phyloP scores from a whole-genome alignment of 1,140 invertebrate species.

The Drosophila sp. region DNA sequence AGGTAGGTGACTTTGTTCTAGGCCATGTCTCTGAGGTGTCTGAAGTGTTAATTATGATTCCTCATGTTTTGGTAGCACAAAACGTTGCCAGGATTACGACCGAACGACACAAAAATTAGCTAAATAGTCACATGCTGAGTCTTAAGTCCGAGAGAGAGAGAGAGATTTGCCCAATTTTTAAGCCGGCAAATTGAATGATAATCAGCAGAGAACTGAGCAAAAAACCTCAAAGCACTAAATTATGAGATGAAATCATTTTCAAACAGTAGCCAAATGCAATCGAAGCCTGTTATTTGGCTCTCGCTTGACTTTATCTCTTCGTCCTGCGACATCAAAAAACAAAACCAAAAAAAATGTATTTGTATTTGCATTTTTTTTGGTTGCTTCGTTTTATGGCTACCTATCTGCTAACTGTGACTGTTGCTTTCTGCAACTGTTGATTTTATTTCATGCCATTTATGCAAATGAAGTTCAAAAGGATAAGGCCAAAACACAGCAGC shows the following conservation, averaged over 20 bases:
- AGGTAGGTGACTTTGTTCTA: neutral
- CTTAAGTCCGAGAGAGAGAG: conserved; percentile 10
- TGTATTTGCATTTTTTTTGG: conserved; percentile 29
- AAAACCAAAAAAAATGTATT: conserved; percentile 59
- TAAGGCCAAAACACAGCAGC: conserved; percentile 71
- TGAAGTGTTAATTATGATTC: conserved; percentile 42
- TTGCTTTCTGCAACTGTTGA: conserved; percentile 73
- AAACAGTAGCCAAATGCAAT: conserved; percentile 54
- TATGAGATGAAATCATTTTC: conserved; percentile 1
- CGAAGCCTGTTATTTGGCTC: conserved; percentile 62
- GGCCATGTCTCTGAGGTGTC: conserved; percentile 19
- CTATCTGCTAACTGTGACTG: conserved; percentile 50
- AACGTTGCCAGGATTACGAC: conserved; percentile 52
- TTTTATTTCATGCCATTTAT: conserved; percentile 81
- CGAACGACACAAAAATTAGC: conserved; percentile 50
- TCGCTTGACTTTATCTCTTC: conserved; percentile 60
- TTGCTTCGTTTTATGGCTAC: conserved; percentile 51
- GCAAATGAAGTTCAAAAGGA: conserved; percentile 81
- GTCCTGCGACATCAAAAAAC: conserved; percentile 64
- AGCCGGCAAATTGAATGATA: conserved; percentile 21
- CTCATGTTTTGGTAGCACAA: conserved; percentile 73
- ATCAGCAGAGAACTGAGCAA: neutral
- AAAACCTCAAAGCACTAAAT: neutral
- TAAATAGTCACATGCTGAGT: conserved; percentile 58
- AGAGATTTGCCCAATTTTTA: conserved; percentile 50